Percentiles rank a stretch among this genome's conserved stretches.
Conservation (phyloP, 1,140 invertebrate species). For the Papilio aristodemus region DNA sequence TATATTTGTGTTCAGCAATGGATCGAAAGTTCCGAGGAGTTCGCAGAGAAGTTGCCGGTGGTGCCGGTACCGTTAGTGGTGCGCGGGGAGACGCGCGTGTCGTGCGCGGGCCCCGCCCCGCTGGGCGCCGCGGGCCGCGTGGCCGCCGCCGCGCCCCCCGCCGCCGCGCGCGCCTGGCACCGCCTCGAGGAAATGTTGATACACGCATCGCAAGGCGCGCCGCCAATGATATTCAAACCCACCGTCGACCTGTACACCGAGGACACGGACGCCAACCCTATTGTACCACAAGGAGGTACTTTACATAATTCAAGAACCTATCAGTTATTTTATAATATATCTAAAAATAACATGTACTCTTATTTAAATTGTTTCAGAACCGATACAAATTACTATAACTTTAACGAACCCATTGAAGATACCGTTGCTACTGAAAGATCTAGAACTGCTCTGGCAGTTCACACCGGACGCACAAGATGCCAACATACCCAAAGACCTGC, state of each 20-base stretch:
- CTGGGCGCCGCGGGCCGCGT: conserved; percentile 73
- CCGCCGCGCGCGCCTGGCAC: conserved; percentile 80
- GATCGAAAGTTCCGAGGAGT: conserved; percentile 78
- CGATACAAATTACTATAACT: conserved; percentile 88
- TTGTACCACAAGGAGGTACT: conserved; percentile 86
- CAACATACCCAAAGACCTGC: conserved; percentile 48
- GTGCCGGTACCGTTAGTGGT: conserved; percentile 86
- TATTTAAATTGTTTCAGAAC: conserved; percentile 82
- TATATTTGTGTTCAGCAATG: conserved; percentile 71
- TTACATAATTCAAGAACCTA: too few relatives aligned
- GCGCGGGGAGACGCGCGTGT: conserved; percentile 84
- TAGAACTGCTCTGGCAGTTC: conserved; percentile 91
- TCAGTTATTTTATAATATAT: too few relatives aligned
- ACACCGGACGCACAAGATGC: conserved; percentile 69
- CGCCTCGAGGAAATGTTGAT: conserved; percentile 90
- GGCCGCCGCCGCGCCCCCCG: conserved; percentile 67
- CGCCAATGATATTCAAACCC: conserved; percentile 89
- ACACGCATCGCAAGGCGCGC: conserved; percentile 84
- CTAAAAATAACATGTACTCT: too few relatives aligned
- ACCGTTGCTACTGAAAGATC: conserved; percentile 85
- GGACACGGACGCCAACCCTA: conserved; percentile 84
- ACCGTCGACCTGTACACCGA: conserved; percentile 86
- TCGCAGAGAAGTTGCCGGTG: conserved; percentile 78
- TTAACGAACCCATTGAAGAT: conserved; percentile 91
- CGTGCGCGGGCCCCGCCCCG: conserved; percentile 81